Evolutionary conservation across 30 jellyfish, hydroid and myxozoan genomes (phyloP).

Genomic region (Turritopsis rubra): DNA sequence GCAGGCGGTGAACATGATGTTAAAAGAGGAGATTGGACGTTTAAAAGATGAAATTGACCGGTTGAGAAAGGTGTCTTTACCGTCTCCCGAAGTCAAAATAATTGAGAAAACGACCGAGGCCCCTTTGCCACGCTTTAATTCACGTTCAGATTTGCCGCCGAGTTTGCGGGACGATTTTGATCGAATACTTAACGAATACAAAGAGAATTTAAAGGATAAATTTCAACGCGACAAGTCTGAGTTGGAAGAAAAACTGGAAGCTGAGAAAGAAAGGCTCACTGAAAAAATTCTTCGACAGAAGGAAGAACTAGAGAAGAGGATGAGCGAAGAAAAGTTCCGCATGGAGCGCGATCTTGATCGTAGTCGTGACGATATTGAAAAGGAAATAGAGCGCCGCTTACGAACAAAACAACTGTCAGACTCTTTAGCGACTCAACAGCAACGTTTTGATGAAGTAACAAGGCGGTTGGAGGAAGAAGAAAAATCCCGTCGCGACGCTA

Average conservation of each 20-base stretch:
- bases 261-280: slow-evolving; percentile 44
- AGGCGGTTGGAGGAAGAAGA: slow-evolving; percentile 80
- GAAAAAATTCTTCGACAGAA: slow-evolving; percentile 46
- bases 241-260: slow-evolving; percentile 66
- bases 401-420: slow-evolving; percentile 82
- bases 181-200: slow-evolving; percentile 66
- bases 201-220: slow-evolving; percentile 55
- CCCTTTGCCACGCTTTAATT: slow-evolving; percentile 29
- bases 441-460: slow-evolving; percentile 66
- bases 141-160: slow-evolving; percentile 71
- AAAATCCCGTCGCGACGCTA: slow-evolving; percentile 40
- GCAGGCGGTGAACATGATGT: slow-evolving; percentile 65
- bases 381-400: slow-evolving; percentile 72
- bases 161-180: slow-evolving; percentile 80
- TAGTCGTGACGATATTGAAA: slow-evolving; percentile 86
- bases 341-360: slow-evolving; percentile 66
- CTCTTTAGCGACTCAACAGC: slow-evolving; percentile 67
- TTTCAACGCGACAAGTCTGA: slow-evolving; percentile 42
- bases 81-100: slow-evolving; percentile 52
- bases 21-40: slow-evolving; percentile 57
- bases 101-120: slow-evolving; percentile 12
- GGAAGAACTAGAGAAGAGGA: slow-evolving; percentile 54
- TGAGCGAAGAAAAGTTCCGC: slow-evolving; percentile 58
- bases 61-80: slow-evolving; percentile 37
- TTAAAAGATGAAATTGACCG: slow-evolving; percentile 78